phyloP scores from a whole-genome alignment of 1,140 invertebrate species.

The Drosophila mojavensis region DNA sequence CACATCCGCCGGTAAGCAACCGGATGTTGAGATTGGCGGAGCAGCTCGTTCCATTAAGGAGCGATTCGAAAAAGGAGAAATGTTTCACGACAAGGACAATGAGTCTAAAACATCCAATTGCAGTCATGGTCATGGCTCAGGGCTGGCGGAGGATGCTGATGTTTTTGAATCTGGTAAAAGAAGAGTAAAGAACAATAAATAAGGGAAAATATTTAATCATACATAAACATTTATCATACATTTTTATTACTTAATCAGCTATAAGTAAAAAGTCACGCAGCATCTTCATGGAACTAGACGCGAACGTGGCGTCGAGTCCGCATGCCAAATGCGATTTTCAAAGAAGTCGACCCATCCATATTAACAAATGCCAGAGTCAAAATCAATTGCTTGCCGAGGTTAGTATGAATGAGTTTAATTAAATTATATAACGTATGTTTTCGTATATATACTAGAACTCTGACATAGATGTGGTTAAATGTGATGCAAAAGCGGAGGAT shows the following conservation, averaged over 20 bases:
- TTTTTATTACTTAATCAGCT: slow-evolving; percentile 84
- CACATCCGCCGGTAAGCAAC: slow-evolving; percentile 87
- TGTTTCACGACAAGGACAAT: slow-evolving; percentile 84
- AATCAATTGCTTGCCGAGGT: slow-evolving; percentile 27
- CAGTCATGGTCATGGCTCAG: not conserved
- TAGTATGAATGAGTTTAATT: not conserved
- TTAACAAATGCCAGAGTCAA: not conserved
- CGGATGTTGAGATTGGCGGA: slow-evolving; percentile 86
- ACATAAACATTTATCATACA: too few relatives aligned
- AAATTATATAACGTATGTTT: not conserved
- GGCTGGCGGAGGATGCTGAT: slow-evolving; percentile 87
- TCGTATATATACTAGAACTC: slow-evolving; percentile 11
- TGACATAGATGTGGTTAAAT: slow-evolving; percentile 54
- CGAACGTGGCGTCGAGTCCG: slow-evolving; percentile 84
- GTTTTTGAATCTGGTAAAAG: slow-evolving; percentile 91
- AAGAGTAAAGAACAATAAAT: not conserved
- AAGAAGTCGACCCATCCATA: not conserved
- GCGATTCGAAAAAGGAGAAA: slow-evolving; percentile 90
- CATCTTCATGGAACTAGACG: slow-evolving; percentile 94
- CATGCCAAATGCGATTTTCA: slow-evolving; percentile 49
- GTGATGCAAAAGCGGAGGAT: slow-evolving; percentile 89
- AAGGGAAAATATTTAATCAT: too few relatives aligned
- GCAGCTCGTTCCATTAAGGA: slow-evolving; percentile 91
- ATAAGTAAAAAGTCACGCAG: slow-evolving; percentile 94
- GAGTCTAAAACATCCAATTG: not conserved